phyloP scores from a whole-genome alignment of 2,113 vertebrate genomes.

The Heterotis niloticus region DNA sequence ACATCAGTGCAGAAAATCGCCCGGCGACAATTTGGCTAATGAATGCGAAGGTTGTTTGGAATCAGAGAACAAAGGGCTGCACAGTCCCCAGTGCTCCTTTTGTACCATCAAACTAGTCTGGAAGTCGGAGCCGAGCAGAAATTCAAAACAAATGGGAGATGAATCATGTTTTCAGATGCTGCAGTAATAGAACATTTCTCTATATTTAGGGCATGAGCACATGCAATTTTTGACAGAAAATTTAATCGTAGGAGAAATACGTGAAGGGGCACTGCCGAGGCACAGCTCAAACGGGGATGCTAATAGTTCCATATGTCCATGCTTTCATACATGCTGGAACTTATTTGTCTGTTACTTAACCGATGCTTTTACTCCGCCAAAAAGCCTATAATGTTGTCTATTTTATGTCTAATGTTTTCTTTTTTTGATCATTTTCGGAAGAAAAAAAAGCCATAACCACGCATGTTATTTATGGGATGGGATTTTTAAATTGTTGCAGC shows the following conservation, averaged over 20 bases:
- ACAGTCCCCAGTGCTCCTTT: too few relatives aligned
- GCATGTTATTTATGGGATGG: too few relatives aligned
- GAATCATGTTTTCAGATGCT: neutral
- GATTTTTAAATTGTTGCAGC: too few relatives aligned
- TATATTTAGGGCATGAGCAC: neutral
- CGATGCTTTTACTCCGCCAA: too few relatives aligned
- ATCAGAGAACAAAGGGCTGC: slow-evolving; percentile 10
- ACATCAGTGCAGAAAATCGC: neutral
- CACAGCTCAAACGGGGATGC: neutral
- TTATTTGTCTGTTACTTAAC: too few relatives aligned
- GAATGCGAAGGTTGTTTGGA: neutral
- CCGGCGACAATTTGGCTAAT: slow-evolving; percentile 15
- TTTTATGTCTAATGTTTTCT: too few relatives aligned
- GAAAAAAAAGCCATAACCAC: too few relatives aligned
- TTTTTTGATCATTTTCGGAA: too few relatives aligned
- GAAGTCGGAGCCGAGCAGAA: neutral
- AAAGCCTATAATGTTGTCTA: too few relatives aligned
- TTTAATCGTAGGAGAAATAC: neutral
- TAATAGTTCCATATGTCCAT: neutral
- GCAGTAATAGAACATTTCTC: neutral
- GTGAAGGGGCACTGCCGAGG: neutral
- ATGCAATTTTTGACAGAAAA: neutral
- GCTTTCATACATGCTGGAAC: neutral
- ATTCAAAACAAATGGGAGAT: slow-evolving; percentile 1
- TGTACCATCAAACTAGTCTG: too few relatives aligned